Evolutionary conservation across 2,113 vertebrate genomes (phyloP), one percentile per base, ranked within the genome.

Genomic region (Myotis davidii): DNA sequence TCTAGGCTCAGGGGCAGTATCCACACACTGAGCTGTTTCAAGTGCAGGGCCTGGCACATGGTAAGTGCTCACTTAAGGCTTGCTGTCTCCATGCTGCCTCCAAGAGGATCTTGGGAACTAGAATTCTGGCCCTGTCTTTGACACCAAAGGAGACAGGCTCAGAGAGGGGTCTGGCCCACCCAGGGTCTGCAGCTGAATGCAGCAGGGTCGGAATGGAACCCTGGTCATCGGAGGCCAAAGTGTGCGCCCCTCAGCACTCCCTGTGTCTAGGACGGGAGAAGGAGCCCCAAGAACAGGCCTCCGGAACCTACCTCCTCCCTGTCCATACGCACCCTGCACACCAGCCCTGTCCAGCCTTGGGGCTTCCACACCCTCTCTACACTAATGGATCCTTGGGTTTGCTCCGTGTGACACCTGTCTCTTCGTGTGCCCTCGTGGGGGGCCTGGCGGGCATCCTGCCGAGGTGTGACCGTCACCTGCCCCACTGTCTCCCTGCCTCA

Each of bases 51-150:
- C 54, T 29, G 48, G 69, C 39, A 90, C 45, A n/a, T 0, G 23
- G 42, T 48, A 85, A 45, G 39, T 42, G 45, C 42, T 83, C 70
- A 74, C 1, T 88, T 78, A 73, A 37, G 48, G 34, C 48, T 73
- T 0, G 4, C 37, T 79, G 72, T 48, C n/a, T 37, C 16, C 39
- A 50, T 8, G 14, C 7, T 73, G 61, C 21, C 52, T 56, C 50
- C 39, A 70, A 96, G 37, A 54, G 61, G 61, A 90, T 39, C 69
- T 78, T 83, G 12, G 72, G 82, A 64, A 45, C 69, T 83, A 16
- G 45, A 29, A 52, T 78, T 42, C 56, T 64, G 50, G 77, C 20
- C 11, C 14, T 76, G 17, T 39, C 85, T 87, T 81, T 88, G 67
- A 65, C 8, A 42, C n/a, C 29, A 56, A 50, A 88, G 25, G n/a